Percentiles rank a stretch among this genome's conserved stretches.
Conservation (phyloP, 2,888 invertebrate species). For the Amphimallon solstitiale region DNA sequence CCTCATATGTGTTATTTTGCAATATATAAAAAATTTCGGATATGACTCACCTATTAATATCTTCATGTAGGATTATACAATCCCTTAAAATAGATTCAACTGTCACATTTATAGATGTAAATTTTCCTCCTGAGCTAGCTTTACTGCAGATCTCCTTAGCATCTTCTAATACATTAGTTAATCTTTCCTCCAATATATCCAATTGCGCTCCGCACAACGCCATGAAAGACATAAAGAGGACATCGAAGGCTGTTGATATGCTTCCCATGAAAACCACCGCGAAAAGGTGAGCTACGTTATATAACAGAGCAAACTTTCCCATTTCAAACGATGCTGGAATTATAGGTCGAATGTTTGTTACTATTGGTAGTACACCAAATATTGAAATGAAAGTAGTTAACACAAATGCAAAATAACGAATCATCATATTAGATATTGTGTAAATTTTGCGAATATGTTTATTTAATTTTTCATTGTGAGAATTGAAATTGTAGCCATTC, state of each 20-base stretch:
- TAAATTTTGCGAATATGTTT: neutral
- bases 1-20: too few relatives aligned
- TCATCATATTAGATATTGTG: slow-evolving; percentile 8
- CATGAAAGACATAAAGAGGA: slow-evolving; percentile 30
- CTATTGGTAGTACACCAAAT: slow-evolving; percentile 19
- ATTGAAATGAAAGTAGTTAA: slow-evolving; percentile 19
- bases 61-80: slow-evolving; percentile 27
- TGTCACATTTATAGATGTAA: neutral
- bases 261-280: slow-evolving; percentile 12
- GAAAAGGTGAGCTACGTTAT: slow-evolving; percentile 31
- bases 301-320: slow-evolving; percentile 15
- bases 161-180: slow-evolving; percentile 1
- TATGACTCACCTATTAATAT: slow-evolving; percentile 23
- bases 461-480: slow-evolving; percentile 22
- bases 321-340: slow-evolving; percentile 27
- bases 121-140: neutral
- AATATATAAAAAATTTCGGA: neutral
- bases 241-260: slow-evolving; percentile 25
- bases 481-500: slow-evolving; percentile 19
- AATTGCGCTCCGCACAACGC: slow-evolving; percentile 32
- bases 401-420: slow-evolving; percentile 2
- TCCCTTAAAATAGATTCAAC: slow-evolving; percentile 15
- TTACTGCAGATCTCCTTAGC: neutral
- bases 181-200: slow-evolving; percentile 24
- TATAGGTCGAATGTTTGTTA: slow-evolving; percentile 26